phyloP scores from a whole-genome alignment of 2,797 vertebrate species.

The Gymnothorax javanicus region DNA sequence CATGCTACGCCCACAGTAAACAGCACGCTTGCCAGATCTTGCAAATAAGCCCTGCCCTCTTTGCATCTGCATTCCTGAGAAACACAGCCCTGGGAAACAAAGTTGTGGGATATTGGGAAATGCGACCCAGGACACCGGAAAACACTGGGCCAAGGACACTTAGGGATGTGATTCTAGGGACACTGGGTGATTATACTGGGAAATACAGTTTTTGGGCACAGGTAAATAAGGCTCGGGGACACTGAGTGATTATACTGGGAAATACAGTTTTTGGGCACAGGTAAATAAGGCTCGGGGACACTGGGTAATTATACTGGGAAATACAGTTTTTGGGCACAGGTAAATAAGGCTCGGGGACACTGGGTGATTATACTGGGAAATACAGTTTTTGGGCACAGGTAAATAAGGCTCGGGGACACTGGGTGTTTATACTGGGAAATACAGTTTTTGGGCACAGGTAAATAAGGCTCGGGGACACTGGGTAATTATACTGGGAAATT shows the following conservation, averaged over 20 bases:
- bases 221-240: no score
- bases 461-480: no score
- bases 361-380: no score
- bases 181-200: not conserved
- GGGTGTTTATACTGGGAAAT: no score
- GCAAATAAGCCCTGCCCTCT: not conserved
- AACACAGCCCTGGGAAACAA: not conserved
- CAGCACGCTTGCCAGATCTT: constrained; percentile 36
- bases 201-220: not conserved
- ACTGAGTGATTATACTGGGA: no score
- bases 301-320: not conserved
- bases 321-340: no score
- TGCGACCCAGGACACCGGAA: not conserved
- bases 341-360: no score
- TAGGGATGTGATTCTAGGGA: not conserved
- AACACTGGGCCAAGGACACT: not conserved
- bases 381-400: no score
- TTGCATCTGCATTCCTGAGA: constrained; percentile 18
- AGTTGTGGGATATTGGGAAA: constrained; percentile 1
- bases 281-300: not conserved
- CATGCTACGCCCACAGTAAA: constrained; percentile 22
- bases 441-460: no score
- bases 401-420: no score
- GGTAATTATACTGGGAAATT: no score
- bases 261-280: no score